These are phyloP conservation scores for Drosophila ficusphila DNA, from an alignment of 1,140 invertebrate genomes.

Conservation along the genomic window DNA sequence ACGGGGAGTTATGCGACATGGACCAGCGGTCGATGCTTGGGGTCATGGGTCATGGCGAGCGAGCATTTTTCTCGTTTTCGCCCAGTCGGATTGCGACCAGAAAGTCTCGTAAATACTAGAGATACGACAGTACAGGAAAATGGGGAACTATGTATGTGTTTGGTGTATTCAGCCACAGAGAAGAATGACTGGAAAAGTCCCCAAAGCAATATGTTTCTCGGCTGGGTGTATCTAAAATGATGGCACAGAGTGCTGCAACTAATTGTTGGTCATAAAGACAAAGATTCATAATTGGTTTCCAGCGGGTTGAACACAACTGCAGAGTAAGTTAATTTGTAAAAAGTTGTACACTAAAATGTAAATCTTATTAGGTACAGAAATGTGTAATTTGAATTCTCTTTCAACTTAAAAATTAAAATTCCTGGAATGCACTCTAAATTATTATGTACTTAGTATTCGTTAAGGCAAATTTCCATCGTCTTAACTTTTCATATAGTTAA, in stretches of 20 bases:
- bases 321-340: neutral
- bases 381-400: neutral
- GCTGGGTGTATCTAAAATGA: constrained; percentile 11
- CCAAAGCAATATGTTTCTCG: constrained; percentile 42
- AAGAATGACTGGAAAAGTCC: constrained; percentile 43
- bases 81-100: constrained; percentile 38
- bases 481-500: constrained; percentile 15
- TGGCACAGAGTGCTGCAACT: constrained; percentile 23
- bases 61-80: constrained; percentile 41
- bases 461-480: constrained; percentile 28
- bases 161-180: constrained; percentile 42
- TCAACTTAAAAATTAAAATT: neutral
- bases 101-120: constrained; percentile 31
- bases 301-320: neutral
- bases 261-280: constrained; percentile 8
- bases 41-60: constrained; percentile 31
- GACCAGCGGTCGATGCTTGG: constrained; percentile 46
- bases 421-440: neutral
- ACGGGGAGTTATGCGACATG: constrained; percentile 77
- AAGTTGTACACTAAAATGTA: too few species aligned
- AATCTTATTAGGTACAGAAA: too few species aligned
- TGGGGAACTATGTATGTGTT: constrained; percentile 20
- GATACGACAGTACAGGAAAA: constrained; percentile 31
- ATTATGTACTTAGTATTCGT: neutral
- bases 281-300: neutral